Conservation (phyloP, 2,797 vertebrate species). For the Myripristis jacobus region DNA sequence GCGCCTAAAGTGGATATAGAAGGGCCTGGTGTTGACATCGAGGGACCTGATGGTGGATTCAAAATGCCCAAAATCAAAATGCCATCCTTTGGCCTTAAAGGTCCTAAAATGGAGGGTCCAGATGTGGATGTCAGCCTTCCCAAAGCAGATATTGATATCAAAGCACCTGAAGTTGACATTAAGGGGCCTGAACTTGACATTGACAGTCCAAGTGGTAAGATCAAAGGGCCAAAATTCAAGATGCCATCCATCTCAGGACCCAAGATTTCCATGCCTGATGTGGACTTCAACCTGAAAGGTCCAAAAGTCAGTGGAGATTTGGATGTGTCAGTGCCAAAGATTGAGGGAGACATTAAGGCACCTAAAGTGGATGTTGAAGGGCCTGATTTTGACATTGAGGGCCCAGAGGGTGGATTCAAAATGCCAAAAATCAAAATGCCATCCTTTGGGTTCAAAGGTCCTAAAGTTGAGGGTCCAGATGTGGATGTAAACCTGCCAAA, state of each 20-base stretch:
- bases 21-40: conserved; percentile 7
- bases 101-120: conserved; percentile 8
- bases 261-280: conserved; percentile 41
- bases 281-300: conserved; percentile 23
- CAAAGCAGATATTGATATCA: conserved; percentile 17
- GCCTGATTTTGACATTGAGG: conserved; percentile 52
- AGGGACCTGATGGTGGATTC: not conserved
- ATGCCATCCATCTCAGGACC: conserved; percentile 51
- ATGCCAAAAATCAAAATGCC: conserved; percentile 52
- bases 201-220: conserved; percentile 6
- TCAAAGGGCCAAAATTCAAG: conserved; percentile 43
- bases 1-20: no score
- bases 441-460: conserved; percentile 30
- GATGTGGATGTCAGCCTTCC: conserved; percentile 5
- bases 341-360: conserved; percentile 22
- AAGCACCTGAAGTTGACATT: conserved; percentile 30
- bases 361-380: conserved; percentile 20
- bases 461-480: conserved; percentile 17
- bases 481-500: conserved; percentile 21
- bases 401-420: conserved; percentile 4
- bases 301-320: conserved; percentile 20
- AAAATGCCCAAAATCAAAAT: conserved; percentile 20
- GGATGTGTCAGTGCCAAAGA: conserved; percentile 25
- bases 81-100: conserved; percentile 24
- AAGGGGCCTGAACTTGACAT: conserved; percentile 47